Evolutionary conservation across 1,140 invertebrate genomes (phyloP), one percentile per base, ranked within the genome.

Genomic region (Solenopsis invicta): DNA sequence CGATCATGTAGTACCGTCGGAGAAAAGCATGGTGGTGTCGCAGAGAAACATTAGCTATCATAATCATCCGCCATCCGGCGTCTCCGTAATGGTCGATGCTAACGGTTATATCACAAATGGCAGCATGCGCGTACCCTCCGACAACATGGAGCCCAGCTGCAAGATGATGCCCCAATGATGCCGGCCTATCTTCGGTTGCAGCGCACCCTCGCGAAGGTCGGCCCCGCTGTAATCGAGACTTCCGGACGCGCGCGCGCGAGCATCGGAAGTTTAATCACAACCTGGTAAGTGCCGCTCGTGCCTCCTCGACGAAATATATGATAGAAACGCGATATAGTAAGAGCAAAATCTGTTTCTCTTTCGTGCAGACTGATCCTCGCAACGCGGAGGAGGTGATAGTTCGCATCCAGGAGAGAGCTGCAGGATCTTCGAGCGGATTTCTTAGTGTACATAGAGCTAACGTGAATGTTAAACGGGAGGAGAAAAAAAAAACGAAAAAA

Each of bases 61-160:
- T 54, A 91, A 89, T 61, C 89, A 89, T 18, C 85, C 93, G 88
- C 75, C 87, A 61, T 81, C 93, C 34, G 89, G 91, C 37, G 93
- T 92, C 34, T 92, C 93, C 0, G 92, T 94, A 41, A 92, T 92
- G 72, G 92, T 94, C 29, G 94, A 95, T 48, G 91, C 94, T 54
- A 96, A 96, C 88, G 95, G 95, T 61, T 95, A 95, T 84, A 91
- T 96, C 54, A 95, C 94, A 54, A 96, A 95, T 88, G 96, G 96
- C 72, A 96, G 93, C 89, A 95, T 96, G 90, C 94, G 96, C 85
- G 94, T 96, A 77, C 96, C 96, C 76, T 96, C 96, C 76, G 96
- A 96, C 92, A 96, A 96, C 93, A 96, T 96, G 96, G 96, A 96
- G 94, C 93, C 96, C 37, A 95, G 91, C 56, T 94, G 94, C 87